Percentiles rank a stretch among this genome's conserved stretches.
Conservation (phyloP, 2,888 invertebrate genomes). For the Steinernema hermaphroditum region DNA sequence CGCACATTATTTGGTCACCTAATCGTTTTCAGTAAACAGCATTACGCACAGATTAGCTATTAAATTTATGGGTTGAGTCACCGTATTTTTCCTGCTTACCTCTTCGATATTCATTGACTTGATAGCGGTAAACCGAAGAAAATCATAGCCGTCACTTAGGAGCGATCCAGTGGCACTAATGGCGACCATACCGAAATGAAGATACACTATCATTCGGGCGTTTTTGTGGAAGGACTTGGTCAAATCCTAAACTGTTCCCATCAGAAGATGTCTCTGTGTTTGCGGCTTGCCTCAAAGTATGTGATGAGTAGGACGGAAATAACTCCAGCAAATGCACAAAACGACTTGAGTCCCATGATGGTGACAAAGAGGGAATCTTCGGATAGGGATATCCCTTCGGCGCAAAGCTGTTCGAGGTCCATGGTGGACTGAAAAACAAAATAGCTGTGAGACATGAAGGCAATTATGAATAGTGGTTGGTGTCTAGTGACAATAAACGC, state of each 20-base stretch:
- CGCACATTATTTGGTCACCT: no score
- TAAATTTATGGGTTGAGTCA: not conserved
- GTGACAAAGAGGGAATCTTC: not conserved
- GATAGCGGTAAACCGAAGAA: not conserved
- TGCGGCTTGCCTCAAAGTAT: not conserved
- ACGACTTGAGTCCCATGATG: not conserved
- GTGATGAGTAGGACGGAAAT: not conserved
- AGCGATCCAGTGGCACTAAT: not conserved
- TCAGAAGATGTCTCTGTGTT: no score
- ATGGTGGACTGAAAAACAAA: no score
- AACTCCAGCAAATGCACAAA: not conserved
- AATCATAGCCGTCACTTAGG: not conserved
- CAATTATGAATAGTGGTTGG: no score
- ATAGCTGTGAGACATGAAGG: no score
- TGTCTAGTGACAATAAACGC: no score
- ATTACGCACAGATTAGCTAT: no score
- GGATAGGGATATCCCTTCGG: not conserved
- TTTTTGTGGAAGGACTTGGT: slow-evolving; percentile 2
- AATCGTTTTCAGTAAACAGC: no score
- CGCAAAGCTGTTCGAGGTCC: not conserved
- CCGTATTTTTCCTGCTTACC: not conserved
- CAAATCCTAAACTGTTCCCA: not conserved
- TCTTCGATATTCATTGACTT: not conserved
- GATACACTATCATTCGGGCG: not conserved
- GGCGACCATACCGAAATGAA: not conserved